Conservation (phyloP, 1,140 invertebrate genomes). For the Pseudomyrmex pallidus region DNA sequence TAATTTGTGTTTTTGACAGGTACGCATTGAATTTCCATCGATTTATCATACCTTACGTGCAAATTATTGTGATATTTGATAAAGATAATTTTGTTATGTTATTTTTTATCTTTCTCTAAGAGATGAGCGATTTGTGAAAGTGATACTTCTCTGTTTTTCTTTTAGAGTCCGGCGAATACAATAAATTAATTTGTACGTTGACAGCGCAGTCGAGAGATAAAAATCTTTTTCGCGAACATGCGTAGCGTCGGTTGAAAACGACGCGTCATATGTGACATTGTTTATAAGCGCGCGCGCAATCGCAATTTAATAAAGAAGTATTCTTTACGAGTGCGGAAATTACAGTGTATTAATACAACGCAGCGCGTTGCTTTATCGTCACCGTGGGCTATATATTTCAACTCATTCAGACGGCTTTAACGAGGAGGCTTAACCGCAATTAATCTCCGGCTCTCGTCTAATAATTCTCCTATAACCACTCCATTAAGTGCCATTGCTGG, state of each 20-base stretch:
- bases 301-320: slow-evolving; percentile 51
- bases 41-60: neutral
- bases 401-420: slow-evolving; percentile 68
- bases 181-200: neutral
- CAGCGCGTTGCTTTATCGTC: slow-evolving; percentile 66
- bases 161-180: neutral
- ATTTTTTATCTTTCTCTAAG: no score
- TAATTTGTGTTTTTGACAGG: slow-evolving; percentile 34
- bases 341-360: slow-evolving; percentile 62
- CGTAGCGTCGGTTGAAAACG: neutral
- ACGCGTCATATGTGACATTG: neutral
- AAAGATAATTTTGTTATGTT: neutral
- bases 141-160: neutral
- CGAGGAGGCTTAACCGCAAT: slow-evolving; percentile 72
- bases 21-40: neutral
- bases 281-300: slow-evolving; percentile 13
- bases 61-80: neutral
- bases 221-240: slow-evolving; percentile 2
- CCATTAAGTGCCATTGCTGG: slow-evolving; percentile 67
- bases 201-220: neutral
- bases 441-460: slow-evolving; percentile 71
- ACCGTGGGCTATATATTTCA: slow-evolving; percentile 70
- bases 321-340: slow-evolving; percentile 61
- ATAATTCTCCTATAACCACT: slow-evolving; percentile 74
- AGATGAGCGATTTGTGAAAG: neutral